Percentiles rank a stretch among this genome's conserved stretches.
These are phyloP conservation scores for Stichopus chloronotus DNA, from an alignment of 35 echinoderm and acorn worm genomes.

Conservation along the genomic window DNA sequence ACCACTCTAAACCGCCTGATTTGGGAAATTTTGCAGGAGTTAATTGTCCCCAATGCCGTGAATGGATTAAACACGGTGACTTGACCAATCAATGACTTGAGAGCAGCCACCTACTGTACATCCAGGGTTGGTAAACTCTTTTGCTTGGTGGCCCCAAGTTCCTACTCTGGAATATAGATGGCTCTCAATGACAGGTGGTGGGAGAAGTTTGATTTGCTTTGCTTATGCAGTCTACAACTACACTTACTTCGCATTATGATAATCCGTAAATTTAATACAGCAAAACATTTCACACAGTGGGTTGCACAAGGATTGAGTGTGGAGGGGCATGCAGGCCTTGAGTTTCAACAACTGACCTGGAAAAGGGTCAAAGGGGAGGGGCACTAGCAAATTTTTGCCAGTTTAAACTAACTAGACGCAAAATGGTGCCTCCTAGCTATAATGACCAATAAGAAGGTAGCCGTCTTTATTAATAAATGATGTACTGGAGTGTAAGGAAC, in stretches of 20 bases:
- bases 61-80: neutral
- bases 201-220: slow-evolving; percentile 1
- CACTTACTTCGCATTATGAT: neutral
- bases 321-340: neutral
- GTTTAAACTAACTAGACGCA: neutral
- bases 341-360: neutral
- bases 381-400: neutral
- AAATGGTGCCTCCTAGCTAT: slow-evolving; percentile 7
- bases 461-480: neutral
- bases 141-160: too few relatives aligned
- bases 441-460: neutral
- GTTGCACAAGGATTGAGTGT: neutral
- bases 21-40: neutral
- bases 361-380: neutral
- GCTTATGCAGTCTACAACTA: neutral
- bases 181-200: slow-evolving; percentile 6
- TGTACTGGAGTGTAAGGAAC: neutral
- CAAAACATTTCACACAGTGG: neutral
- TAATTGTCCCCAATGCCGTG: neutral
- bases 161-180: neutral
- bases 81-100: slow-evolving; percentile 3
- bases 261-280: neutral
- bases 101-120: neutral
- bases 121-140: neutral
- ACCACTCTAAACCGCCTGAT: neutral